Evolutionary conservation across 1,140 invertebrate species (phyloP).

Genomic region (Ips typographus): DNA sequence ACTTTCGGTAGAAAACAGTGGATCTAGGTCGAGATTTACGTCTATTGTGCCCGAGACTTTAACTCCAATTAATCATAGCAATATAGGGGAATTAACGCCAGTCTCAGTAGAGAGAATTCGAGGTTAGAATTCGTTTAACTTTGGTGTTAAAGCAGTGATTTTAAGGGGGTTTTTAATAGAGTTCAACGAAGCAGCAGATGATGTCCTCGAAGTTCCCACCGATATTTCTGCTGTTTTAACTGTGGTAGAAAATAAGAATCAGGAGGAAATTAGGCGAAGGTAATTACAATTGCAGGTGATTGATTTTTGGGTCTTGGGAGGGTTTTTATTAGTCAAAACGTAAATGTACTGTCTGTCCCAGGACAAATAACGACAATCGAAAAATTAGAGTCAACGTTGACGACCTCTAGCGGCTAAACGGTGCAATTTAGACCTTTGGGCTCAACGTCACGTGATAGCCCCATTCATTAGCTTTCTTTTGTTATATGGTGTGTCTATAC

Average conservation of each 20-base stretch:
- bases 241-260: conserved; percentile 48
- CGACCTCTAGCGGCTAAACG: too few relatives aligned
- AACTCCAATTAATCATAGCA: conserved; percentile 54
- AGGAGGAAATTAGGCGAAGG: conserved; percentile 43
- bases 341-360: too few relatives aligned
- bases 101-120: conserved; percentile 48
- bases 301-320: not conserved
- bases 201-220: conserved; percentile 48
- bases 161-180: conserved; percentile 3
- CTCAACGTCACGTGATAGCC: too few relatives aligned
- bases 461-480: too few relatives aligned
- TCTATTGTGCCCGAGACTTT: conserved; percentile 47
- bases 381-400: too few relatives aligned
- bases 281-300: conserved; percentile 14
- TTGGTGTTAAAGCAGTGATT: not conserved
- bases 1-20: conserved; percentile 46
- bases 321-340: too few relatives aligned
- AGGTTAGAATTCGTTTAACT: not conserved
- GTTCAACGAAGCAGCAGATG: conserved; percentile 42
- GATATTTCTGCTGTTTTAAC: conserved; percentile 50
- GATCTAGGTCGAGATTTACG: conserved; percentile 44
- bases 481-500: too few relatives aligned
- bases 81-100: conserved; percentile 57
- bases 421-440: too few relatives aligned
- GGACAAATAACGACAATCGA: too few relatives aligned